Percentiles rank a stretch among this genome's conserved stretches.
Conservation (phyloP, 1,140 invertebrate species). For the Drosophila malerkotliana region DNA sequence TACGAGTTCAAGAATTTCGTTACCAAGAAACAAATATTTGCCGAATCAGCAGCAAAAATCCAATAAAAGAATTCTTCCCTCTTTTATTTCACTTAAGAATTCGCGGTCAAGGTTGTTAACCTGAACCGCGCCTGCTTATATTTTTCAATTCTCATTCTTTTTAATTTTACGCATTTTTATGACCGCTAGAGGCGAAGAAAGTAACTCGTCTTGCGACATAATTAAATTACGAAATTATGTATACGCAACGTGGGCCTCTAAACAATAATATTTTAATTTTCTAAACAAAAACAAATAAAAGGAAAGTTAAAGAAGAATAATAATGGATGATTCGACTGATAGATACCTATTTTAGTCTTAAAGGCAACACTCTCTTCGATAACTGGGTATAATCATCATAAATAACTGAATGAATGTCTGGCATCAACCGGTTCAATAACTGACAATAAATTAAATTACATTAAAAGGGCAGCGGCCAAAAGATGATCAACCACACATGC, state of each 20-base stretch:
- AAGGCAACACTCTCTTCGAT: too few relatives aligned
- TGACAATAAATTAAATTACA: constrained; percentile 75
- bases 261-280: not conserved
- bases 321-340: not conserved
- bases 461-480: constrained; percentile 67
- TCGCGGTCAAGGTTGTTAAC: constrained; percentile 80
- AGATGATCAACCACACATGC: constrained; percentile 41
- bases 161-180: constrained; percentile 59
- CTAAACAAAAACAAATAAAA: constrained; percentile 16
- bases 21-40: not conserved
- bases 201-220: constrained; percentile 37
- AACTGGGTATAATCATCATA: constrained; percentile 19
- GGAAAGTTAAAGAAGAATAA: not conserved
- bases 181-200: constrained; percentile 23
- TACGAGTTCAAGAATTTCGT: not conserved
- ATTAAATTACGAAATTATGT: constrained; percentile 66
- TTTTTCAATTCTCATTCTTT: constrained; percentile 36
- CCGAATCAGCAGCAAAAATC: constrained; percentile 16
- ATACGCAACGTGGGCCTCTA: constrained; percentile 48
- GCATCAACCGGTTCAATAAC: constrained; percentile 67
- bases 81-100: constrained; percentile 35
- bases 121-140: constrained; percentile 39
- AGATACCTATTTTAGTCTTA: not conserved
- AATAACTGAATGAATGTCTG: constrained; percentile 22
- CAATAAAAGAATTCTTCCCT: constrained; percentile 22